A percentile compares a stretch with the other conserved stretches of the same genome.
Conservation (phyloP, 1,140 invertebrate genomes). For the Eurosta solidaginis region DNA sequence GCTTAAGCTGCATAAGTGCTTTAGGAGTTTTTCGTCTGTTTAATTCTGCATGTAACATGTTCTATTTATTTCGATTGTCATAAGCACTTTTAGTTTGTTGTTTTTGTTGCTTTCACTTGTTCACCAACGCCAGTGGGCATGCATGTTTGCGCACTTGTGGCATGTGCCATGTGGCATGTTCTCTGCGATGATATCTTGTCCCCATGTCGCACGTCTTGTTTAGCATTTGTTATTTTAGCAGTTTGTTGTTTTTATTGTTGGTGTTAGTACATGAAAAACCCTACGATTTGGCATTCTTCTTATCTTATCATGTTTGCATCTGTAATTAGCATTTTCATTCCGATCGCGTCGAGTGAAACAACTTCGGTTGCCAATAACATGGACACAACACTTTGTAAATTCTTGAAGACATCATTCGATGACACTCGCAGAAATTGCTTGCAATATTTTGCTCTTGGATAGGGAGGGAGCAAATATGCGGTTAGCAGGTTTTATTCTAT, state of each 20-base stretch:
- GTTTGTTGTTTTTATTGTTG: neutral
- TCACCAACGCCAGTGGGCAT: neutral
- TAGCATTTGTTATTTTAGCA: neutral
- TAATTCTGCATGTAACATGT: neutral
- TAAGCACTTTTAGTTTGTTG: neutral
- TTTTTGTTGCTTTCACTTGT: neutral
- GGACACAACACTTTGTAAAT: neutral
- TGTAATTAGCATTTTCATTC: conserved; percentile 19
- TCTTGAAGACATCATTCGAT: neutral
- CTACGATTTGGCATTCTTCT: neutral
- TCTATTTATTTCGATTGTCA: neutral
- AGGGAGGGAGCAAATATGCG: too few relatives aligned
- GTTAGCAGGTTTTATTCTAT: too few relatives aligned
- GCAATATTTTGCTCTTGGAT: too few relatives aligned
- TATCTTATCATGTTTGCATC: conserved; percentile 26
- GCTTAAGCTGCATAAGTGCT: neutral
- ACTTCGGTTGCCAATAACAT: neutral
- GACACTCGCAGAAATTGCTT: neutral
- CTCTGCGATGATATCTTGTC: neutral
- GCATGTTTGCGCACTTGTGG: neutral
- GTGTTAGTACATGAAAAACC: neutral
- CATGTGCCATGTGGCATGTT: conserved; percentile 1
- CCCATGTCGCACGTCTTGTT: neutral
- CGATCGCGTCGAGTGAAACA: neutral
- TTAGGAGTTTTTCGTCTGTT: neutral